A percentile compares a stretch with the other conserved stretches of the same genome.
phyloP scores from a whole-genome alignment of 2,797 vertebrate genomes.

The Sebastes cheni region DNA sequence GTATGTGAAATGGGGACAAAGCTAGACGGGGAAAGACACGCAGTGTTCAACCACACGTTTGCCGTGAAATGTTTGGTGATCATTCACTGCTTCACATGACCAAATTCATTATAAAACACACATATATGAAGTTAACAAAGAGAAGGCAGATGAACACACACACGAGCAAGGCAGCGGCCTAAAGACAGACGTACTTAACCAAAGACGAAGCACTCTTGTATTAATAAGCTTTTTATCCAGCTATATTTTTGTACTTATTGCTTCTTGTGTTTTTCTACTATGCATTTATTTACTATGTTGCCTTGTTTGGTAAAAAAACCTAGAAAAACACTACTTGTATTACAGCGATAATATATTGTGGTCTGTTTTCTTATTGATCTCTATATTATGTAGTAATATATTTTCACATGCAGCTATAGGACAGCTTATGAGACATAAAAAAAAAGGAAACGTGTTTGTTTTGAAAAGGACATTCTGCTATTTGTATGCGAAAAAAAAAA shows the following conservation, averaged over 20 bases:
- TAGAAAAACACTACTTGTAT: slow-evolving; percentile 73
- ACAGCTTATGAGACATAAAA: slow-evolving; percentile 67
- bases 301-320: slow-evolving; percentile 56
- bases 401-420: slow-evolving; percentile 85
- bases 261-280: slow-evolving; percentile 71
- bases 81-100: slow-evolving; percentile 5
- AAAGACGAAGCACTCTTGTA: slow-evolving; percentile 80
- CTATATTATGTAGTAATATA: slow-evolving; percentile 88
- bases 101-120: neutral
- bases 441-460: slow-evolving; percentile 62
- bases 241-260: slow-evolving; percentile 81
- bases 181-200: slow-evolving; percentile 66
- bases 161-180: slow-evolving; percentile 6
- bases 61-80: neutral
- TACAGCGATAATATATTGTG: slow-evolving; percentile 85
- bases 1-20: slow-evolving; percentile 44
- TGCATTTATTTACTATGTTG: slow-evolving; percentile 66
- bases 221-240: slow-evolving; percentile 76
- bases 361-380: slow-evolving; percentile 73
- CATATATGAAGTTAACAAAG: neutral
- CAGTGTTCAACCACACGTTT: slow-evolving; percentile 1
- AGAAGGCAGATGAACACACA: neutral
- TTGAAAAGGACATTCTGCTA: slow-evolving; percentile 73
- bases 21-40: slow-evolving; percentile 15
- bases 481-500: slow-evolving; percentile 77